These are phyloP conservation scores for rabbit (Oryctolagus cuniculus) DNA, from an alignment of 2,113 vertebrate species.

Conservation along the genomic window mOryCun1.1 NC_091437.1:41140501-41141000, in stretches of 20 bases:
- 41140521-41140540: background rate
- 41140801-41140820: background rate
- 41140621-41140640: background rate
- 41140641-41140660: background rate
- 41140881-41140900: background rate
- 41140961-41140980: background rate
- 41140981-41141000: background rate
- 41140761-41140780: background rate
- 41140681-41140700: background rate
- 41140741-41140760: background rate
- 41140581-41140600: background rate
- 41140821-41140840: background rate
- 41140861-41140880: background rate
- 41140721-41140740: background rate
- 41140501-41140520: background rate
- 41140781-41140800: background rate
- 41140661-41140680: background rate
- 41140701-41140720: background rate
- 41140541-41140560: background rate
- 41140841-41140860: constrained; percentile 1
- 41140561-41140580: background rate
- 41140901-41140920: background rate
- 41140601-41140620: background rate
- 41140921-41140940: background rate
- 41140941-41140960: background rate